phyloP scores from a whole-genome alignment of 2,888 invertebrate genomes.

The Apamea anceps region DNA sequence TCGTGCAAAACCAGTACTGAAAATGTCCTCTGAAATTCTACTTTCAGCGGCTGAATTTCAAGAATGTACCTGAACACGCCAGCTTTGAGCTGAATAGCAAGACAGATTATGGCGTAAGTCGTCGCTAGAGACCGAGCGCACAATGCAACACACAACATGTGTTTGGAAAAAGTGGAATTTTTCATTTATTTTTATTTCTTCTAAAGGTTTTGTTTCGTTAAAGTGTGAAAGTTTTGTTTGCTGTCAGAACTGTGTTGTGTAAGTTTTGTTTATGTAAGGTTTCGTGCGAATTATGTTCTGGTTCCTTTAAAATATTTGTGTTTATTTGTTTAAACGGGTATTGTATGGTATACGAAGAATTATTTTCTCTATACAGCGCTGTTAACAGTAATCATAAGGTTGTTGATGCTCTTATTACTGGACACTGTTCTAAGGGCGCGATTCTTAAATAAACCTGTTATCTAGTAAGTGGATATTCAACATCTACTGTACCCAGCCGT shows the following conservation, averaged over 20 bases:
- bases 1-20: slow-evolving; percentile 64
- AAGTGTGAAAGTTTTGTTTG: slow-evolving; percentile 10
- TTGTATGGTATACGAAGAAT: too few species aligned
- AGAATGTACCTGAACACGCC: slow-evolving; percentile 72
- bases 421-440: neutral
- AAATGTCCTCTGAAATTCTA: slow-evolving; percentile 68
- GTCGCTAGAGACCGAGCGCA: slow-evolving; percentile 67
- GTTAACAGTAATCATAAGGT: neutral
- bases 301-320: neutral
- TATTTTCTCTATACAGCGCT: neutral
- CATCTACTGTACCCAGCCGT: neutral
- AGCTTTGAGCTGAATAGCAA: slow-evolving; percentile 74
- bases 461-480: neutral
- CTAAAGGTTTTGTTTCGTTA: slow-evolving; percentile 26
- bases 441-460: neutral
- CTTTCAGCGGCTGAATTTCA: slow-evolving; percentile 70
- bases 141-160: slow-evolving; percentile 50
- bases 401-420: neutral
- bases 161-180: slow-evolving; percentile 43
- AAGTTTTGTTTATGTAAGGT: neutral
- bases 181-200: slow-evolving; percentile 29
- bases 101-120: slow-evolving; percentile 76
- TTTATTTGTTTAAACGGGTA: neutral
- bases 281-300: neutral
- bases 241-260: neutral